Evolutionary conservation across 1,140 invertebrate species (phyloP), one percentile per base, ranked within the genome.

Genomic region (Ylistrum balloti): DNA sequence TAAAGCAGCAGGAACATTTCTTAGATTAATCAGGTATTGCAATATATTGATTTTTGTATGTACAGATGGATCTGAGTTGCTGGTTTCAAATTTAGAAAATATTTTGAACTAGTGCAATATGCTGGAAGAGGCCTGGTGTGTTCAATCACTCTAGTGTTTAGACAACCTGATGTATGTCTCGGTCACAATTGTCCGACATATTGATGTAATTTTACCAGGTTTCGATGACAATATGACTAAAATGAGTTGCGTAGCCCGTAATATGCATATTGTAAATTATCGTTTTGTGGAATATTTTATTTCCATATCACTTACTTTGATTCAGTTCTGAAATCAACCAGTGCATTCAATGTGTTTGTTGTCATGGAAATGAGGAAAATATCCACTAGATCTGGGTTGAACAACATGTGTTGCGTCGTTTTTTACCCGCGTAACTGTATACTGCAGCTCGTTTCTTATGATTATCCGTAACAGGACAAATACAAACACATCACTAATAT

Each of bases 321-420:
- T 56, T 11, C 17, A 22, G 45, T 7, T 11, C 56, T 74, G n/a
- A 74, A 74, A 74, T 74, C 5, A n/a, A 74, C 22, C 22, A n/a
- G 28, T 1, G 1, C 28, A 17, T 74, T 20, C 45, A 7, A 20
- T 56, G 45, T 56, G 56, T 74, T 74, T n/a, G 56, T 74, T 74
- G 56, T 74, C 56, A 74, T 74, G 56, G 56, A 28, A 74, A 74
- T 74, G 56, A 74, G 56, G 28, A 17, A 74, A 74, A n/a, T 74
- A 74, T 74, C 22, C 56, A 74, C 28, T 28, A 74, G 5, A 17
- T 74, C 22, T 17, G 1, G 5, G 45, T 48, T 17, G 45, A n/a
- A n/a, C n/a, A n/a, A n/a, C n/a, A n/a, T n/a, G n/a, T n/a, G n/a
- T n/a, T n/a, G n/a, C n/a, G n/a, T n/a, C n/a, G n/a, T n/a, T n/a